A percentile compares a stretch with the other conserved stretches of the same genome.
Evolutionary conservation across 2,888 invertebrate genomes (phyloP).

Genomic region (Yponomeuta plumbellus): DNA sequence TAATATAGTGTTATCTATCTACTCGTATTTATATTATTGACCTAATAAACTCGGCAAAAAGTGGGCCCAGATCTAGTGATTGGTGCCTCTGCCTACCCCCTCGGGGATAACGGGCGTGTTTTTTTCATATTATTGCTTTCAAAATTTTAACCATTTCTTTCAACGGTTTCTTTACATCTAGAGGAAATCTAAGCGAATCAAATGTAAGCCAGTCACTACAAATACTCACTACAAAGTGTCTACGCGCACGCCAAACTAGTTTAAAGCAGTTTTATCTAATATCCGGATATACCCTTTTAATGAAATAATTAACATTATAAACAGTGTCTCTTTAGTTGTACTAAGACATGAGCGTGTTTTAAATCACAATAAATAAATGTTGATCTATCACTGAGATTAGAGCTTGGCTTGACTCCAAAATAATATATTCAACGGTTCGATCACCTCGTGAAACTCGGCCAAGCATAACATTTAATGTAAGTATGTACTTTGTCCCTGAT

Average conservation of each 20-base stretch:
- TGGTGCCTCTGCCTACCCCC: no score
- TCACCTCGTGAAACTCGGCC: slow-evolving; percentile 2
- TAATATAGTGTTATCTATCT: no score
- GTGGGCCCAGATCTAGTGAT: no score
- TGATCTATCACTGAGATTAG: neutral
- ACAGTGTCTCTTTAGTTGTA: neutral
- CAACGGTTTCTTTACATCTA: no score
- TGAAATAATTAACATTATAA: neutral
- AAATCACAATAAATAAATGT: neutral
- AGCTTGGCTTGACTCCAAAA: neutral
- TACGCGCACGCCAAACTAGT: neutral
- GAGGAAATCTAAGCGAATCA: no score
- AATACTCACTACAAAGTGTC: neutral
- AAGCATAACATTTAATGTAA: neutral
- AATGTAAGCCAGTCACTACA: neutral
- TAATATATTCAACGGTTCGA: slow-evolving; percentile 4
- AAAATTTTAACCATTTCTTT: no score
- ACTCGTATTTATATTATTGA: no score
- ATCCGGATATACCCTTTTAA: neutral
- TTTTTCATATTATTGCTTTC: no score
- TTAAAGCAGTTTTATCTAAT: neutral
- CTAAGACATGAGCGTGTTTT: neutral
- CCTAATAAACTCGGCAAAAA: no score
- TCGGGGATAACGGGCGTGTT: no score
- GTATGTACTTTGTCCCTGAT: neutral